These are phyloP conservation scores for Diplosoma virens DNA, from an alignment of 23 tunicate genomes.

Conservation along the genomic window DNA sequence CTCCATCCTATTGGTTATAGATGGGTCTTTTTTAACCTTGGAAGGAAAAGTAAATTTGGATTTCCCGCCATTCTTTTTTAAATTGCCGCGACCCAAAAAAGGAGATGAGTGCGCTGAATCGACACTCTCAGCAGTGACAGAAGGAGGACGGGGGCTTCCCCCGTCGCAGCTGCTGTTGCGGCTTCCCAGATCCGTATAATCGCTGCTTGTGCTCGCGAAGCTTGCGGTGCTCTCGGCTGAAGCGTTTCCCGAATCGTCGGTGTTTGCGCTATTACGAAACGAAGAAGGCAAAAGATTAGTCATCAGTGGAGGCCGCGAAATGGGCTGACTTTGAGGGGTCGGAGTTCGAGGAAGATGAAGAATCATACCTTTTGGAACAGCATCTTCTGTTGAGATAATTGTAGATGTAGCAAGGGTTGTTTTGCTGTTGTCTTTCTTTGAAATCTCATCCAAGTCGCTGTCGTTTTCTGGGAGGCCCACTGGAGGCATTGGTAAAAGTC, in stretches of 20 bases:
- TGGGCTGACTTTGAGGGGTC: neutral
- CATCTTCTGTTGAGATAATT: constrained; percentile 49
- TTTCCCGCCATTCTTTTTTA: constrained; percentile 9
- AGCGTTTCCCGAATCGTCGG: constrained; percentile 96
- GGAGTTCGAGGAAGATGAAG: constrained; percentile 24
- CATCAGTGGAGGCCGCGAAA: neutral
- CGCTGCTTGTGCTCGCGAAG: constrained; percentile 53
- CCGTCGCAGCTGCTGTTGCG: constrained; percentile 92
- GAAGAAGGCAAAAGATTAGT: constrained; percentile 22
- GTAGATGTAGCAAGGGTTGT: constrained; percentile 27
- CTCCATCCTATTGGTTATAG: neutral
- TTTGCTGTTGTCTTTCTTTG: neutral
- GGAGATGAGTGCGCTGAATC: constrained; percentile 53
- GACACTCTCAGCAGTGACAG: constrained; percentile 32
- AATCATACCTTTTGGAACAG: constrained; percentile 41
- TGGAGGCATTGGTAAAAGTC: constrained; percentile 86
- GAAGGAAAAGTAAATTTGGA: neutral
- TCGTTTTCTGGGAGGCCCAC: constrained; percentile 79
- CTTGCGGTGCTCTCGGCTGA: constrained; percentile 78
- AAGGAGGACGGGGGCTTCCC: constrained; percentile 69
- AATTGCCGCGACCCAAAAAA: constrained; percentile 25
- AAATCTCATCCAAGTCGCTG: constrained; percentile 80
- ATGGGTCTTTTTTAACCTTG: neutral
- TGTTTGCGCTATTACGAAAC: constrained; percentile 35
- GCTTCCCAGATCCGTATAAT: constrained; percentile 55